These are phyloP conservation scores for Microcebus murinus DNA, from an alignment of 2,113 vertebrate species.

Conservation along the genomic window DNA sequence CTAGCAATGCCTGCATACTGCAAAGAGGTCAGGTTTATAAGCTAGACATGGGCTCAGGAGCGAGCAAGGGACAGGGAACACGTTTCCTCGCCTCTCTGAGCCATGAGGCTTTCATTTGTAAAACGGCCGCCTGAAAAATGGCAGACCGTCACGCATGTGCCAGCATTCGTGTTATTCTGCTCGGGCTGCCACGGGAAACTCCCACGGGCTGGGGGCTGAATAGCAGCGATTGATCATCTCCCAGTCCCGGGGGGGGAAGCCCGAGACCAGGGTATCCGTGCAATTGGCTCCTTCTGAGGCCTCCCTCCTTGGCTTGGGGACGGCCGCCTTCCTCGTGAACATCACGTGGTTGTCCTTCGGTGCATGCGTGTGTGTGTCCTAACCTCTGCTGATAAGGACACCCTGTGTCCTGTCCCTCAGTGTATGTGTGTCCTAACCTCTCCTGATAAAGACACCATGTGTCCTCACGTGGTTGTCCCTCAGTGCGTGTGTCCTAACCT, in stretches of 20 bases:
- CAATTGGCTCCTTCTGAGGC: background rate
- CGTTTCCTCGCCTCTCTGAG: background rate
- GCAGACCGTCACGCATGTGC: rapidly evolving
- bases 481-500: too few relatives aligned
- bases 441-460: too few relatives aligned
- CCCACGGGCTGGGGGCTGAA: background rate
- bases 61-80: rapidly evolving
- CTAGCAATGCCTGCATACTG: rapidly evolving
- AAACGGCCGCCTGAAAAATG: rapidly evolving
- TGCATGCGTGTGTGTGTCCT: background rate
- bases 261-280: rapidly evolving
- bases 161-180: rapidly evolving
- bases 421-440: too few relatives aligned
- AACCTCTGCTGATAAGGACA: background rate
- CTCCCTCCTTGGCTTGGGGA: background rate
- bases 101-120: background rate
- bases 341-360: rapidly evolving
- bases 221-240: background rate
- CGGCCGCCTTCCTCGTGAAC: background rate
- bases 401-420: too few relatives aligned
- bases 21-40: background rate
- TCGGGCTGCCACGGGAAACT: rapidly evolving
- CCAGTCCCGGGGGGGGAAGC: rapidly evolving
- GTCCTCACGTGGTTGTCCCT: too few relatives aligned
- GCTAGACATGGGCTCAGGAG: background rate